Evolutionary conservation across 2,113 vertebrate species (phyloP).

Genomic region (Ahaetulla prasina): DNA sequence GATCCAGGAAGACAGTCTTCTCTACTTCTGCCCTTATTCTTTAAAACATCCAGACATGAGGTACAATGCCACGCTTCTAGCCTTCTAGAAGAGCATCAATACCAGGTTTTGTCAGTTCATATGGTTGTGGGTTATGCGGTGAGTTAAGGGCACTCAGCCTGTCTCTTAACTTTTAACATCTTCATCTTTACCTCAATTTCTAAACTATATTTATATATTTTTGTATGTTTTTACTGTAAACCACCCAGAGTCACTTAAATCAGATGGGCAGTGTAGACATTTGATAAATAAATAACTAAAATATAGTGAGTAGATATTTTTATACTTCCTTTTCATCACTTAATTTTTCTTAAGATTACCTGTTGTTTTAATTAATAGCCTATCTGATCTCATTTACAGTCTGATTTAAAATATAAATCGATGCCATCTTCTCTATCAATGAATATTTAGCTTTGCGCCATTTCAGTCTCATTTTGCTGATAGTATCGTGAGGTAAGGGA

Average conservation of each 20-base stretch:
- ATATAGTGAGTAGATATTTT: not conserved
- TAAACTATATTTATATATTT: not conserved
- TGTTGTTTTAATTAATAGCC: slow-evolving; percentile 1
- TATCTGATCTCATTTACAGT: slow-evolving; percentile 18
- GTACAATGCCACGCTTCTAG: too few relatives aligned
- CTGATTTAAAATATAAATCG: slow-evolving; percentile 21
- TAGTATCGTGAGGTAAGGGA: slow-evolving; percentile 19
- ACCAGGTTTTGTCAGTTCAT: too few relatives aligned
- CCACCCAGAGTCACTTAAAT: not conserved
- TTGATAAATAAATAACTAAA: slow-evolving; percentile 11
- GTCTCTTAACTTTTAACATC: not conserved
- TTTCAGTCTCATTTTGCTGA: slow-evolving; percentile 7
- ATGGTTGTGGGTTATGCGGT: too few relatives aligned
- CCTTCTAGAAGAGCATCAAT: too few relatives aligned
- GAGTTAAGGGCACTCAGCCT: too few relatives aligned
- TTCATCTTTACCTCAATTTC: not conserved
- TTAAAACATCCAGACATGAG: too few relatives aligned
- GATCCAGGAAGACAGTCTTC: too few relatives aligned
- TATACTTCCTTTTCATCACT: slow-evolving; percentile 6
- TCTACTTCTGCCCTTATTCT: too few relatives aligned
- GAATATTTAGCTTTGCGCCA: slow-evolving; percentile 33
- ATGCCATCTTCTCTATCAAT: not conserved
- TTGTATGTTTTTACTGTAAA: not conserved
- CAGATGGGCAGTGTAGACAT: not conserved
- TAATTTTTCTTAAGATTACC: not conserved